phyloP scores from a whole-genome alignment of 2,888 invertebrate species.

The Geophilus truncorum region DNA sequence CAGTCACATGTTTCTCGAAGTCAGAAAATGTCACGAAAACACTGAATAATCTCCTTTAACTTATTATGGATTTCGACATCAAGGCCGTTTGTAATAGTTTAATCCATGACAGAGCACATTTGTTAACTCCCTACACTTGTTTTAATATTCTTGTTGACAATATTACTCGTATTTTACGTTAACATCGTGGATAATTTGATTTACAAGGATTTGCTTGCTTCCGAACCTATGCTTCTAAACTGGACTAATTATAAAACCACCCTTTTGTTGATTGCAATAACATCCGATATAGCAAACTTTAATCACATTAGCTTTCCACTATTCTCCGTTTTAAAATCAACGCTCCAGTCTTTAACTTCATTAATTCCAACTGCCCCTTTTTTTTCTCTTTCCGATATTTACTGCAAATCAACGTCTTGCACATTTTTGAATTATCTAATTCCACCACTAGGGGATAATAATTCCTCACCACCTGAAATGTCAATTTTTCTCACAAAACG shows the following conservation, averaged over 20 bases:
- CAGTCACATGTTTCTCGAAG: too few species aligned
- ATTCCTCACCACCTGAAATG: too few species aligned
- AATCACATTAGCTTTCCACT: not conserved
- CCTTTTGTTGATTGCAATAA: not conserved
- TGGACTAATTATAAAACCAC: not conserved
- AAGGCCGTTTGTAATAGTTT: not conserved
- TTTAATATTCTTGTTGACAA: not conserved
- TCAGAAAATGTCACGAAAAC: not conserved
- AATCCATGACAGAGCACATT: not conserved
- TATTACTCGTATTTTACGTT: not conserved
- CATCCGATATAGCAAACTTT: not conserved
- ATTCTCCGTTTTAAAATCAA: not conserved
- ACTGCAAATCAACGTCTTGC: not conserved
- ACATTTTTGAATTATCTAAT: not conserved
- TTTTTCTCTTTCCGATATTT: not conserved
- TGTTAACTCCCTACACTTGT: not conserved
- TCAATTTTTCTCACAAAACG: not conserved
- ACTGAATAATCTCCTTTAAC: not conserved
- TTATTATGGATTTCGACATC: not conserved
- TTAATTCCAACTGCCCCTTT: not conserved
- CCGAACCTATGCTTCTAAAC: not conserved
- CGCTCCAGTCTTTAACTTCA: not conserved
- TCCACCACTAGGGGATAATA: too few species aligned
- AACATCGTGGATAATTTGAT: not conserved
- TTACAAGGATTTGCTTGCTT: not conserved